A percentile compares a stretch with the other conserved stretches of the same genome.
These are phyloP conservation scores for Platyrinchus mystaceus DNA, from an alignment of 2,797 vertebrate species.

Conservation along the genomic window DNA sequence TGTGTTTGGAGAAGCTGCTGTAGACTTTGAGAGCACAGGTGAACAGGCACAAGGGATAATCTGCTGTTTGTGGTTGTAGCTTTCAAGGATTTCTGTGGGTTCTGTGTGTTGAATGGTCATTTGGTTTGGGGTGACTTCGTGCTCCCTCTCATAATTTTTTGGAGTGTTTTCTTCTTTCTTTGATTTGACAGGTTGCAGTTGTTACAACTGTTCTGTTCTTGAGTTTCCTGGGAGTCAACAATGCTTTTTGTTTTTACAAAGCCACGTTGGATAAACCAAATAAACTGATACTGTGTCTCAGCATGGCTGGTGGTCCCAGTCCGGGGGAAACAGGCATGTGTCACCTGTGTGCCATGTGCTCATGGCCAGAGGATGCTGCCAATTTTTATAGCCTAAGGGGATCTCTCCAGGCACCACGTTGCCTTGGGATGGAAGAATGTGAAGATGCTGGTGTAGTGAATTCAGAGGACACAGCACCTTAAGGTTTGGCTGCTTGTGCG, in stretches of 20 bases:
- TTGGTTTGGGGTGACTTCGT: neutral
- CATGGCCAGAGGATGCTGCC: neutral
- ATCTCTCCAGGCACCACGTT: neutral
- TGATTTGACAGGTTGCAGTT: neutral
- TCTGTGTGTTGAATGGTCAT: neutral
- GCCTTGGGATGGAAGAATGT: neutral
- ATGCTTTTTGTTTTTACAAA: neutral
- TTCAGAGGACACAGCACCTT: neutral
- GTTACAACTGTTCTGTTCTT: neutral
- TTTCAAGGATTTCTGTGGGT: neutral
- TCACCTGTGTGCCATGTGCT: neutral
- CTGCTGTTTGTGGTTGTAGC: too few relatives aligned
- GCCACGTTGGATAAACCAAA: neutral
- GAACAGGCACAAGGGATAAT: neutral
- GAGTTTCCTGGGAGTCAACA: neutral
- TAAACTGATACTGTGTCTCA: neutral
- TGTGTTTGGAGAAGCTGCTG: accelerated
- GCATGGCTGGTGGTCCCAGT: accelerated
- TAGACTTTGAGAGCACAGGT: neutral
- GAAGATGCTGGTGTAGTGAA: neutral
- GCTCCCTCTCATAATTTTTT: neutral
- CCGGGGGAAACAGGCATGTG: neutral
- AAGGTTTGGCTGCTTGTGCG: accelerated
- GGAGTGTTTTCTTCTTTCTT: neutral
- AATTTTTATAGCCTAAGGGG: neutral